Evolutionary conservation across 2,113 vertebrate species (phyloP), one percentile per base, ranked within the genome.

Genomic region (Fulmarus glacialis): DNA sequence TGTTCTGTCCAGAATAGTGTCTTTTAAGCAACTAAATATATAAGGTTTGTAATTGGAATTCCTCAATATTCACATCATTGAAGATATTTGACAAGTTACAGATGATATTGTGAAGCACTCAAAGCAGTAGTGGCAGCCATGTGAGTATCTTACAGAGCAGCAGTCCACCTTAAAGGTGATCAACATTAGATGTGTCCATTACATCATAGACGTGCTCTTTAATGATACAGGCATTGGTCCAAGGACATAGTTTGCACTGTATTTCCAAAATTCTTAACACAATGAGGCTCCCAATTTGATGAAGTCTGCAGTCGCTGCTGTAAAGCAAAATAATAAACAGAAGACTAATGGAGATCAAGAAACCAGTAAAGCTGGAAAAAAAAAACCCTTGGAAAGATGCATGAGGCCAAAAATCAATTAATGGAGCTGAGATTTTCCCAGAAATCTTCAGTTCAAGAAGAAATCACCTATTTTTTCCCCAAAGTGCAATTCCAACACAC

Each of bases 171-270:
- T 52, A 64, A 74, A 16, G 6, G 23, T 14, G 30, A 74, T 60
- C 12, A 42, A 9, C 8, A 27, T 34, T 30, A 56, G 4, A 5
- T 42, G 20, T 15, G 48, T 40, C 10, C 14, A 24, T 70, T 40
- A 15, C 11, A 30, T 12, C 32, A 29, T 2, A 53, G 18, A 14
- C 15, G 1, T 9, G 7, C 19, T 9, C 13, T 68, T 79, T 64
- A 43, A 64, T 0, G 0, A 15, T 22, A 72, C 2, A 86, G 10
- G 6, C 6, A 14, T 17, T 48, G 3, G 15, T 59, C 20, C 32
- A 67, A 45, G 12, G 17, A 66, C 21, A 36, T 6, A 22, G 7
- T 62, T 81, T 81, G 6, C 8, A 20, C 9, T 15, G 5, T 14
- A 15, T 78, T 62, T 81, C 19, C 45, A 42, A 59, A 73, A 24